Evolutionary conservation across 2,888 invertebrate species (phyloP), one percentile per base, ranked within the genome.

Genomic region (Calliopum simillimum): DNA sequence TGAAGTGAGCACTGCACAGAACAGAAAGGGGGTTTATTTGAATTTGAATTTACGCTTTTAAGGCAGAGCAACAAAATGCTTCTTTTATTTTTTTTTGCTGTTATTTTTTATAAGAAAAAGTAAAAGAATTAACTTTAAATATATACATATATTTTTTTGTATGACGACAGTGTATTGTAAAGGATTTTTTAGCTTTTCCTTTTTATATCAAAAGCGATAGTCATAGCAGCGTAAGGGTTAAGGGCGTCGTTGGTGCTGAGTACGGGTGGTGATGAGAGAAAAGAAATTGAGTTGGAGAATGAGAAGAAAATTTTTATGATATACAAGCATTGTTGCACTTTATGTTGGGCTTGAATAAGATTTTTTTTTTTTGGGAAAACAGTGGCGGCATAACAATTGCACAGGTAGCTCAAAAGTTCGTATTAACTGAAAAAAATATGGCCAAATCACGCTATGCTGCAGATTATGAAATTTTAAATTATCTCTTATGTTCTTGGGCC

Each of bases 51-150:
- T n/a, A n/a, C n/a, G n/a, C n/a, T 33, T 33, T 33, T 25, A 16
- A 33, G 41, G 33, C 13, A 56, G 16, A 67, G 33, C 58, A 47
- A 58, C 49, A 67, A 33, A 33, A 33, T 5, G 33, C 8, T 33
- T 5, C 8, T 33, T 6, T 5, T 2, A 8, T 33, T 33, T 33
- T 5, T 33, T 33, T n/a, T 16, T 21, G 46, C 25, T 43, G 3
- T 8, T 5, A 33, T 46, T 43, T 21, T 46, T 46, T 16, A n/a
- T 41, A 46, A 25, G 21, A 44, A 66, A 58, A 56, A 44, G 56
- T 25, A 56, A 47, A 66, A 66, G 56, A 13, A 25, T 66, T 58
- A 56, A 58, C 46, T 66, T 66, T 19, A 58, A 44, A 53, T 21
- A 64, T 19, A 25, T 63, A n/a, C n/a, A n/a, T 33, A 33, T 33